Percentiles rank a stretch among this genome's conserved stretches.
phyloP scores from a whole-genome alignment of 2,888 invertebrate species.

The Orthonychiurus folsomi region DNA sequence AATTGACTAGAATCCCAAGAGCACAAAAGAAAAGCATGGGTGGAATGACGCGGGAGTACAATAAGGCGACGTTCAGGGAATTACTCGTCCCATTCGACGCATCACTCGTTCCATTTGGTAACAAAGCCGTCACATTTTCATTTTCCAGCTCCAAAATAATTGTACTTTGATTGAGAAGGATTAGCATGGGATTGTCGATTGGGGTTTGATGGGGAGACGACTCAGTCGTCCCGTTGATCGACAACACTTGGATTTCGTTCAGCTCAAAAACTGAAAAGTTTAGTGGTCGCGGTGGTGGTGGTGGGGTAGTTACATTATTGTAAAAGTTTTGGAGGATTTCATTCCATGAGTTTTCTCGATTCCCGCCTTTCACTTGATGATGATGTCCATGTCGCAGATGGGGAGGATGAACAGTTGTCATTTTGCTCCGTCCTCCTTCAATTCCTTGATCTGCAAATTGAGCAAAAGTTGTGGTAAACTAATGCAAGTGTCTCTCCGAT shows the following conservation, averaged over 20 bases:
- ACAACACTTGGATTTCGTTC: conserved; percentile 15
- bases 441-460: no score
- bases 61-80: neutral
- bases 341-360: neutral
- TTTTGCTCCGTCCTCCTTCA: no score
- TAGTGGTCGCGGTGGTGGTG: neutral
- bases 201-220: no score
- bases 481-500: no score
- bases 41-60: conserved; percentile 34
- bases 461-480: no score
- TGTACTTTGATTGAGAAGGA: no score
- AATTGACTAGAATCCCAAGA: conserved; percentile 50
- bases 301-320: no score
- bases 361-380: neutral
- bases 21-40: conserved; percentile 48
- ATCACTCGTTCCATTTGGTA: no score
- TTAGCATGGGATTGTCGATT: no score
- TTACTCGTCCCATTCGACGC: no score
- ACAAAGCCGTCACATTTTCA: no score
- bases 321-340: neutral
- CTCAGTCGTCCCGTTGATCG: conserved; percentile 5
- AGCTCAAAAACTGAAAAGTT: conserved; percentile 12
- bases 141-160: neutral
- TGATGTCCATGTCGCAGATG: conserved; percentile 14
- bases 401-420: neutral